These are phyloP conservation scores for Camponotus fellah DNA, from an alignment of 2,888 invertebrate genomes.

Conservation along the genomic window DNA sequence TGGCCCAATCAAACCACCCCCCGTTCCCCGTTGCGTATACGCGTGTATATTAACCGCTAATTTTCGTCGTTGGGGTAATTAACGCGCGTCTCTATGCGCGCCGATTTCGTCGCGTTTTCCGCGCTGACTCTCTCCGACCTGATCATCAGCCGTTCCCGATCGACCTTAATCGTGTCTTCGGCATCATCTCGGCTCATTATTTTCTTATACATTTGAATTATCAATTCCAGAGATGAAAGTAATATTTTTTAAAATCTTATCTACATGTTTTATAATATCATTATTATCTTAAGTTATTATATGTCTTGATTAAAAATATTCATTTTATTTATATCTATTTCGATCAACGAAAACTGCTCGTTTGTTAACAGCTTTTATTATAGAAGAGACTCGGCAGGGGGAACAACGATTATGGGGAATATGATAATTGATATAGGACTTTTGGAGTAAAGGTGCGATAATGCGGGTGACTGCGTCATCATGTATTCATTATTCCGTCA, in stretches of 20 bases:
- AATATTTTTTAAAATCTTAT: neutral
- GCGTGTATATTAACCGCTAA: slow-evolving; percentile 85
- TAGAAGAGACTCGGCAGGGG: neutral
- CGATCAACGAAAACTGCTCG: neutral
- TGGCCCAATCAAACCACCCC: slow-evolving; percentile 86
- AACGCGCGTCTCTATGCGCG: slow-evolving; percentile 75
- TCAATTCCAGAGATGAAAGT: neutral
- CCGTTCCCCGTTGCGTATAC: slow-evolving; percentile 83
- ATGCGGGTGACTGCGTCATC: slow-evolving; percentile 40
- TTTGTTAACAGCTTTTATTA: neutral
- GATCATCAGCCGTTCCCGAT: neutral
- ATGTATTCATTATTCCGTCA: neutral
- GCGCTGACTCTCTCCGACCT: slow-evolving; percentile 14
- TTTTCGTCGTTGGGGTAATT: slow-evolving; percentile 84
- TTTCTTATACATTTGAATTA: neutral
- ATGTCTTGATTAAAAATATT: neutral
- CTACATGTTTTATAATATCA: neutral
- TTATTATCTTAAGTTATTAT: neutral
- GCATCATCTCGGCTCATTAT: neutral
- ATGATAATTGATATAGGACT: slow-evolving; percentile 20
- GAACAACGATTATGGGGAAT: neutral
- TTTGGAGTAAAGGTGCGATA: slow-evolving; percentile 27
- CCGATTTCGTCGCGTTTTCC: slow-evolving; percentile 66
- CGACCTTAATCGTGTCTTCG: slow-evolving; percentile 15
- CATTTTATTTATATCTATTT: neutral